phyloP scores from a whole-genome alignment of 1,140 invertebrate genomes.

The Dendrolimus punctatus region DNA sequence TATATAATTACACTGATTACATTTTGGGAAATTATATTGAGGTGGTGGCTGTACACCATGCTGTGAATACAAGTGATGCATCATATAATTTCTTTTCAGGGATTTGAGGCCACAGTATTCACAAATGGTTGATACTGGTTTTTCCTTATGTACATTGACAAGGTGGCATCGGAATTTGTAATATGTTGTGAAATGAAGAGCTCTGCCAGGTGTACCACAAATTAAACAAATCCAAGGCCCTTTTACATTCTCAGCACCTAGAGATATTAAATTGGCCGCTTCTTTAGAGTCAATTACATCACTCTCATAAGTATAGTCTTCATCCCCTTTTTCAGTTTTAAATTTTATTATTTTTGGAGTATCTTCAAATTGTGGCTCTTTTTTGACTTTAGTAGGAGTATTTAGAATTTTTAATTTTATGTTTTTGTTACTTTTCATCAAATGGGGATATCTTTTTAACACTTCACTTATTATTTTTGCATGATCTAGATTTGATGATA shows the following conservation, averaged over 20 bases:
- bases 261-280: conserved; percentile 61
- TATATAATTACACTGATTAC: conserved; percentile 82
- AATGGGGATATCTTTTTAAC: conserved; percentile 89
- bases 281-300: conserved; percentile 63
- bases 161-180: conserved; percentile 85
- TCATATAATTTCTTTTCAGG: conserved; percentile 80
- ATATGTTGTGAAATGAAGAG: conserved; percentile 82
- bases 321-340: conserved; percentile 21
- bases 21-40: conserved; percentile 82
- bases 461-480: conserved; percentile 91
- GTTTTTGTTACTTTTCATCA: conserved; percentile 89
- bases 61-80: conserved; percentile 87
- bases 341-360: conserved; percentile 22
- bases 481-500: conserved; percentile 76
- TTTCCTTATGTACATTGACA: conserved; percentile 85
- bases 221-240: conserved; percentile 81
- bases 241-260: conserved; percentile 72
- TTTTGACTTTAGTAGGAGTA: conserved; percentile 37
- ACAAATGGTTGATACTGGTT: conserved; percentile 84
- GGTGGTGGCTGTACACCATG: conserved; percentile 83
- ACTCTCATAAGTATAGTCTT: conserved; percentile 57
- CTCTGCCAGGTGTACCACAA: conserved; percentile 76
- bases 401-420: conserved; percentile 88
- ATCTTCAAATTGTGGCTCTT: conserved; percentile 20
- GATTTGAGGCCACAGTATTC: conserved; percentile 88